Base-by-base conservation (phyloP, 2,888 invertebrate genomes). In the Diplolepis rosae region DNA sequence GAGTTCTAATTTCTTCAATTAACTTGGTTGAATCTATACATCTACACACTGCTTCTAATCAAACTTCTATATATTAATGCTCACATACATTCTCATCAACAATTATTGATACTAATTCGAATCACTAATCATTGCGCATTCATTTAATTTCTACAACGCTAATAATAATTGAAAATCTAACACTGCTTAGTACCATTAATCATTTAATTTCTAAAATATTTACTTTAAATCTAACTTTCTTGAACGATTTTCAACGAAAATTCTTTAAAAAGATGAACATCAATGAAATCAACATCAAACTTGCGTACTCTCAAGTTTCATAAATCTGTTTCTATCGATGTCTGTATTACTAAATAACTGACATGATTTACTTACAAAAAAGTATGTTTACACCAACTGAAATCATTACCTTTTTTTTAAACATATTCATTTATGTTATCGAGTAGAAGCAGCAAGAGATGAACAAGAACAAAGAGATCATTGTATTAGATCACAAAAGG, bases 401-500 rank as follows among this genome's bases (percentile, higher is more conserved):
- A 27, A 2, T 2, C 13, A 24, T 1, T 54, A 15, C 1, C 15
- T 28, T 7, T 67, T n/a, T 48, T 54, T 48, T 42, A 3, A 45
- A 22, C 1, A 7, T 7, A 22, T 9, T 45, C 54, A 75, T 72
- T 77, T 51, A 74, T 75, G 61, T 68, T 67, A 67, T 54, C 66
- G 76, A 76, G 69, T 89, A 95, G 95, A 95, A 95, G 90, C 94
- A 95, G 90, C 94, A 94, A 90, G 95, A 95, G 86, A 90, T 94
- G 89, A 94, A 94, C 85, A 95, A 95, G 84, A 96, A 94, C 90
- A 96, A 96, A 87, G 96, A 97, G 89, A 93, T 98, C 75, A 95
- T 98, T 69, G 98, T 99, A 48, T 90, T 99, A 89, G 98, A 98
- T 89, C 95, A 98, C 54, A 99, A 99, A 89, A 92, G 99, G 77